Evolutionary conservation across 1,140 invertebrate species (phyloP), one percentile per base, ranked within the genome.

Genomic region (Rhopalosiphum maidis): DNA sequence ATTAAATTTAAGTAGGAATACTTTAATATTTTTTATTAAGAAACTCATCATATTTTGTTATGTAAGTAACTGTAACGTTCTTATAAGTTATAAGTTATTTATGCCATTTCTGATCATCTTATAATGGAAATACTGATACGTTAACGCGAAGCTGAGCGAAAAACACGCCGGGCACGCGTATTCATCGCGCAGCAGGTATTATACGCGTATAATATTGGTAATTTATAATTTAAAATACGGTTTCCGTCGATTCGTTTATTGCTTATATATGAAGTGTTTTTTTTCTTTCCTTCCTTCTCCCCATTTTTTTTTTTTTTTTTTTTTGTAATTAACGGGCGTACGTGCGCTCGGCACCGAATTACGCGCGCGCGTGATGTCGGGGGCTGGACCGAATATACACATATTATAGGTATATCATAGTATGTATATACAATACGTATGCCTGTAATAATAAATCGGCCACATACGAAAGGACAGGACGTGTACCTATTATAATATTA

Each of bases 301-400:
- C 25, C 15, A 51, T 51, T 86, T 83, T 46, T 87, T 41, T 60
- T 55, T 87, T 41, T 60, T 55, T 90, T 55, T 55, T 55, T 90
- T 43, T 60, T 68, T n/a, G 25, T 90, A 90, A 90, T 90, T 90
- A 90, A 90, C 55, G 37, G 25, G 7, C 37, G 55, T 90, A 90
- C 89, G 89, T 90, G 89, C 7, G 89, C 55, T n/a, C 37, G 89
- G 89, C 89, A 90, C 89, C 89, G 89, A 90, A 90, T 90, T 90
- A 90, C 89, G 89, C 89, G 89, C 89, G 55, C 89, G 25, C 89
- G 55, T 90, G 89, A 60, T n/a, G 55, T 90, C 41, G 55, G 89
- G 41, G 89, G 89, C 54, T 22, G 89, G 41, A 90, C 89, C 55
- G 54, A n/a, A 43, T 89, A 55, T 48, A 48, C 30, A n/a, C 37